Evolutionary conservation across 2,888 invertebrate genomes (phyloP), one percentile per base, ranked within the genome.

Genomic region (Plebejus anna): DNA sequence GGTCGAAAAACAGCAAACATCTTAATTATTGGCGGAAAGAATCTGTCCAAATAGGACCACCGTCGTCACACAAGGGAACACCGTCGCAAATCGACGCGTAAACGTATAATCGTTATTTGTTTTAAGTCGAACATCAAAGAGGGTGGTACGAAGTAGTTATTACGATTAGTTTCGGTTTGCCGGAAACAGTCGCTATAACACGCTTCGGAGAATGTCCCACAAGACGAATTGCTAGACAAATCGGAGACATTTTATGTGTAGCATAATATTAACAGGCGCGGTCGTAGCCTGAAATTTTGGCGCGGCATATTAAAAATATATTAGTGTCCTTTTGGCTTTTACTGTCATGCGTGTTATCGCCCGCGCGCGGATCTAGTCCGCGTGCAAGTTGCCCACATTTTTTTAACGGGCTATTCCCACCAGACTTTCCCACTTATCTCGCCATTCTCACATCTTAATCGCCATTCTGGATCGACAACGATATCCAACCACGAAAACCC

Each of bases 21-120:
- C 61, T 81, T 83, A 84, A 87, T 86, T 84, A 84, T 79, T 86
- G 87, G 87, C 87, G 86, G 85, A 88, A 87, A 88, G 87, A 88
- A 85, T 85, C 86, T 84, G 87, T 75, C 82, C 71, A 72, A 77
- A 79, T 38, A 77, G 84, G 92, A 92, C 94, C 94, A 32, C 32
- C 32, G 32, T 32, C 32, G 32, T 32, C 32, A 94, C 94, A 94
- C 93, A 92, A 85, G 88, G 87, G 82, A 72, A 86, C 88, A 87
- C 92, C 93, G 91, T 90, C 83, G 83, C 93, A 84, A 94, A 94
- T 93, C 87, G 90, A 84, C 90, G 91, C 92, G 90, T 90, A 89
- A 88, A 91, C 91, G 89, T 89, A 88, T 93, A 92, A 92, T 93
- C 92, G 92, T 89, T 94, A 94, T 93, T 94, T 94, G 94, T 94